Base-by-base conservation (phyloP, 1,140 invertebrate genomes). In the Drosophila ercepeae region DNA sequence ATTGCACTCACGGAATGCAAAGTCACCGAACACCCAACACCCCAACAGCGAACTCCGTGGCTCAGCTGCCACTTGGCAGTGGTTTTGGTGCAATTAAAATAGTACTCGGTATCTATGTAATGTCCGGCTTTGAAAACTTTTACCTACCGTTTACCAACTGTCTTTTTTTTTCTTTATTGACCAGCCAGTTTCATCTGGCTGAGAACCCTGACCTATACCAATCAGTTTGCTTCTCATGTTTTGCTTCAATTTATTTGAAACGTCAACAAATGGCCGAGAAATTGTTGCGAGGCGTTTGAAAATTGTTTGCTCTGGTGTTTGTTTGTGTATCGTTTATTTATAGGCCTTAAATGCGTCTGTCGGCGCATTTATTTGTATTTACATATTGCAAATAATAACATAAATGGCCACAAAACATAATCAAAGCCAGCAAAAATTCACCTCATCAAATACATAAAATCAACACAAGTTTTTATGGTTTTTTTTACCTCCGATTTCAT, bases 261-360 rank as follows among this genome's bases (percentile, higher is more conserved):
- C 25, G 39, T 52, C 25, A 65, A 67, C 48, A 65, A 65, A 34
- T 39, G 9, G 5, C 1, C 48, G n/a, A 52, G 61, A 9, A 34
- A 67, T 49, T 25, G 60, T 39, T 39, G 60, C 21, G 61, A 45
- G 60, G 16, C 54, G 34, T 71, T 71, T 60, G 34, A 75, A 46
- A 53, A 76, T 39, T 41, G 54, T 53, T 61, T 64, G 52, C 39
- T 45, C 7, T 14, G 16, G 23, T 45, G 39, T 68, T 45, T 41
- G 46, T 23, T 58, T 25, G 67, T 29, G 23, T 51, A 61, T 72
- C 57, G 46, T 72, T 72, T 60, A 48, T 64, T 73, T 54, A 72
- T 63, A 44, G 67, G 73, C 73, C 53, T 50, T 59, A 46, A 82
- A 67, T 52, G 41, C 52, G 60, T 63, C 45, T 82, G 64, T 46